phyloP scores from a whole-genome alignment of 2,797 vertebrate genomes.

The Clarias platycephalus region DNA sequence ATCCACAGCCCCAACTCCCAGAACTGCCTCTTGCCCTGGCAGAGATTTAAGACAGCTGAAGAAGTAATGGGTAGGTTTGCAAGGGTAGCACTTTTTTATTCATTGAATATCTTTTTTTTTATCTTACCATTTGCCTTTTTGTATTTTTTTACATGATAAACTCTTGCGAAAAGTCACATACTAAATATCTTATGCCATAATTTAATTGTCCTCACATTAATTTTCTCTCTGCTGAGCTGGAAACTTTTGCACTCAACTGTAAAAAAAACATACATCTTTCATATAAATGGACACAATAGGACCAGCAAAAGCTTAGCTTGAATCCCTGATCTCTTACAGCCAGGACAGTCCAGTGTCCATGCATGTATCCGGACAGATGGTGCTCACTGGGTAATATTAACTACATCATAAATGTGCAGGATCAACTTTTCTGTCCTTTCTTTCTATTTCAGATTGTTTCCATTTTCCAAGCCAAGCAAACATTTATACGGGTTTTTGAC shows the following conservation, averaged over 20 bases:
- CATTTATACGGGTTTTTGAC: constrained; percentile 19
- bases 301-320: neutral
- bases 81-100: neutral
- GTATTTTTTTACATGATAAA: too few species aligned
- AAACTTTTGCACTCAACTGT: constrained; percentile 3
- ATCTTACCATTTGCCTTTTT: neutral
- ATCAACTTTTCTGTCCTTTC: neutral
- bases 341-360: neutral
- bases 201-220: neutral
- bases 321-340: neutral
- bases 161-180: neutral
- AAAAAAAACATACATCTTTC: neutral
- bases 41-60: neutral
- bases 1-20: too few species aligned
- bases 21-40: too few species aligned
- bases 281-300: neutral
- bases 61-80: neutral
- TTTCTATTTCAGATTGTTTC: neutral
- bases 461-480: constrained; percentile 22
- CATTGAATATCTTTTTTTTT: neutral
- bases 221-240: neutral
- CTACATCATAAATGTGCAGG: constrained; percentile 4
- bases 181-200: neutral
- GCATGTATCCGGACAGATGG: neutral
- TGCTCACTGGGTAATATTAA: constrained; percentile 20